Base-by-base conservation (phyloP, 2,888 invertebrate genomes). In the Platycnemis pennipes region DNA sequence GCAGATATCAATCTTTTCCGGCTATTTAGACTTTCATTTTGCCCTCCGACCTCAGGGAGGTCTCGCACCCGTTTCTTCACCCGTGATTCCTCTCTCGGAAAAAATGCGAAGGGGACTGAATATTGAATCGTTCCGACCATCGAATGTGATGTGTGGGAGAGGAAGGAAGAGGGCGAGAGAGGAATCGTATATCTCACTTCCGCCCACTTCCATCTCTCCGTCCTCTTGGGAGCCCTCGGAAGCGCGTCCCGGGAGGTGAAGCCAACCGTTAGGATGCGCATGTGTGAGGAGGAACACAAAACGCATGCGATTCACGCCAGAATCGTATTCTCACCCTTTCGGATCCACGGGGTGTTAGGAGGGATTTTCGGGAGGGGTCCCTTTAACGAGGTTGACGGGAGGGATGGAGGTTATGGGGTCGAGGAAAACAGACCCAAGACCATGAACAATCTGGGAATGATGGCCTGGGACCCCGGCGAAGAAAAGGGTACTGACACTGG, bases 121-220 rank as follows among this genome's bases (percentile, higher is more conserved):
- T 91, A 44, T 63, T 63, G 53, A 77, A 53, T 88, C 56, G 26
- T 63, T 91, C 56, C 63, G 69, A 91, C 56, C 91, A 91, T 63
- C 44, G 91, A 91, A 63, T 69, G n/a, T 77, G 37, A 77, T 77
- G 77, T 22, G 77, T 37, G 13, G 11, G 77, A 4, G 56, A 5
- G 77, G 37, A 37, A 31, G 37, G 77, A 37, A 16, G 77, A 37
- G 77, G 26, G 13, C 13, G 13, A 37, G 77, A 37, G 37, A 16
- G 63, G 91, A 91, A 91, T 91, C 44, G 69, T 91, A 91, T 91
- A 91, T 91, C 91, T 91, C 69, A 91, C 91, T 91, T 91, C 91
- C 91, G 91, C 63, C 63, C n/a, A 8, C 87, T 87, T 44, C 91
- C 44, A 63, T 89, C 53, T 77, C 42, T 89, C 42, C 49, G 37